A percentile compares a stretch with the other conserved stretches of the same genome.
Conservation (phyloP, 2,797 vertebrate species). For the Crax fasciolata region DNA sequence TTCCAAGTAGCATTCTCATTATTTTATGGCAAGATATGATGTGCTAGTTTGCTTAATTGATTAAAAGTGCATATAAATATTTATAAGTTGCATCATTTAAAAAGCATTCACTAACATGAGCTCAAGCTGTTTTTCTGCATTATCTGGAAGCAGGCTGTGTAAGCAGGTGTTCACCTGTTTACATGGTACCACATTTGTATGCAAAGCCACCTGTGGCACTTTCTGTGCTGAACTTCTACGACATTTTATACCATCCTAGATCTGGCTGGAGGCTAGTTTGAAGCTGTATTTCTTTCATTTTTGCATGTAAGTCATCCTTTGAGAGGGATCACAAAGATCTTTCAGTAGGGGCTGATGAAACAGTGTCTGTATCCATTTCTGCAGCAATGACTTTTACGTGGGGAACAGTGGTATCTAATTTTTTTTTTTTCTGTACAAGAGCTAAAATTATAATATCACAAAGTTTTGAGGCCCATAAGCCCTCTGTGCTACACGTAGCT, state of each 20-base stretch:
- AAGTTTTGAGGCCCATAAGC: neutral
- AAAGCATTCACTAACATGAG: neutral
- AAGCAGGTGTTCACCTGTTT: neutral
- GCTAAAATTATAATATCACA: neutral
- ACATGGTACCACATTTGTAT: neutral
- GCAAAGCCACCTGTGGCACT: neutral
- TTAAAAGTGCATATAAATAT: constrained; percentile 21
- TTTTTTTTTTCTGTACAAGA: neutral
- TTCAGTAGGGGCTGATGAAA: neutral
- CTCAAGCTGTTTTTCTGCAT: neutral
- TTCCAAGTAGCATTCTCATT: neutral
- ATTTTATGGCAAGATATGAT: neutral
- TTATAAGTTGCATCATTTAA: neutral
- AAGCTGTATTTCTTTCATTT: neutral
- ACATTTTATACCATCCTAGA: neutral
- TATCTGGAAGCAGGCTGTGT: neutral
- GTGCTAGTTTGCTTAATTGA: neutral
- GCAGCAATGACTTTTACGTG: neutral
- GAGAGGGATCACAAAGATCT: neutral
- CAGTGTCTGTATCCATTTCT: neutral
- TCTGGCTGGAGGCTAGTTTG: neutral
- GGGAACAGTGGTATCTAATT: neutral
- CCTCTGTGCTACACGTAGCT: neutral
- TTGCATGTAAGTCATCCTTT: neutral
- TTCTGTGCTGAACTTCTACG: neutral